phyloP scores from a whole-genome alignment of 2,797 vertebrate genomes.

The Pyrrhura leucotis region DNA sequence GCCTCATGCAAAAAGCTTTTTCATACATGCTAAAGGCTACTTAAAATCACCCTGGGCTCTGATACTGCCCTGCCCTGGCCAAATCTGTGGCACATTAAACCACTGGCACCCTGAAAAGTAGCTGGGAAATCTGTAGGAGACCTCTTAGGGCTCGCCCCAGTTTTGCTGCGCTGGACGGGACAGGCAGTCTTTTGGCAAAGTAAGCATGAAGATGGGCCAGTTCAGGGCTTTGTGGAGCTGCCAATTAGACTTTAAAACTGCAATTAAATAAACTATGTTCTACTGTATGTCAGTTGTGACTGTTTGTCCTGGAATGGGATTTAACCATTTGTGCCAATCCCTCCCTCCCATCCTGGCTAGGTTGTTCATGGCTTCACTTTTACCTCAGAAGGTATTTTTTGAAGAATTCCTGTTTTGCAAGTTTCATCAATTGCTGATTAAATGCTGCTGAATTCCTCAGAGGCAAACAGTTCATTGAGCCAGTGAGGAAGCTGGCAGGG shows the following conservation, averaged over 20 bases:
- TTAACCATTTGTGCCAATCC: background rate
- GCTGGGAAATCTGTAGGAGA: background rate
- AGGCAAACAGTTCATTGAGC: background rate
- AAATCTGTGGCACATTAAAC: background rate
- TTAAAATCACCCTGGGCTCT: background rate
- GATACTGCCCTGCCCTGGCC: background rate
- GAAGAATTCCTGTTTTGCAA: background rate
- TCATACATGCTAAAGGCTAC: background rate
- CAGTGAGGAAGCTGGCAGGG: background rate
- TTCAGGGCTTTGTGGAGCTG: background rate
- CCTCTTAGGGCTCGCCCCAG: background rate
- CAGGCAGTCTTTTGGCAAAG: conserved; percentile 4
- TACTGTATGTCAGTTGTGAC: background rate
- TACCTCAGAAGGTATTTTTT: background rate
- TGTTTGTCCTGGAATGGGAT: background rate
- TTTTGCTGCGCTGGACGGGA: background rate
- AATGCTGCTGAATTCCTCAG: background rate
- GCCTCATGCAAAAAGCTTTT: background rate
- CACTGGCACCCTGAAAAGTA: background rate
- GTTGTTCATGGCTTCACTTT: background rate
- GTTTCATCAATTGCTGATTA: background rate
- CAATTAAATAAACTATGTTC: background rate
- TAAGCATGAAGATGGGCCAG: conserved; percentile 3
- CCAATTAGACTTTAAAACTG: conserved; percentile 36
- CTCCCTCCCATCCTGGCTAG: accelerated